Conservation (phyloP, 2,797 vertebrate species). For the Leptatherina wallacei region DNA sequence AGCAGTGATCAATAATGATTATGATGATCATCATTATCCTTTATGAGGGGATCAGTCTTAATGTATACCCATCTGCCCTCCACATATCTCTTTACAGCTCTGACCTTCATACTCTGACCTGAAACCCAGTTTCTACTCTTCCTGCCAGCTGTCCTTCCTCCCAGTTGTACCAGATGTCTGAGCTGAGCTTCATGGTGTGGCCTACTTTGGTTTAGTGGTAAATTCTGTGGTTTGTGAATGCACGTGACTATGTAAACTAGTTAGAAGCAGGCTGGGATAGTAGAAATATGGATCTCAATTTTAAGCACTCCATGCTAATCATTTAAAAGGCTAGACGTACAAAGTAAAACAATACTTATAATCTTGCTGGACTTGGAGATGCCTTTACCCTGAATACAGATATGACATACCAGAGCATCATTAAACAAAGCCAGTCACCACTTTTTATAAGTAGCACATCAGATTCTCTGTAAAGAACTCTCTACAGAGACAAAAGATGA, state of each 20-base stretch:
- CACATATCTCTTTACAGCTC: slow-evolving; percentile 7
- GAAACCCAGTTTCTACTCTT: slow-evolving; percentile 49
- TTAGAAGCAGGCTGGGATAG: not conserved
- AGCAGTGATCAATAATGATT: not conserved
- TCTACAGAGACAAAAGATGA: not conserved
- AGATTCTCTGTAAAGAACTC: not conserved
- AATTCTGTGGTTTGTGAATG: not conserved
- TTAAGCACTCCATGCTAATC: not conserved
- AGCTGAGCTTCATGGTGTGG: slow-evolving; percentile 29
- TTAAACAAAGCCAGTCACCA: slow-evolving; percentile 2
- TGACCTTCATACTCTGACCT: slow-evolving; percentile 24
- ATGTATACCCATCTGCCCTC: slow-evolving; percentile 25
- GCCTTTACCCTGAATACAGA: not conserved
- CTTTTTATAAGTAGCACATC: not conserved
- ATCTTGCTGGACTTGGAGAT: not conserved
- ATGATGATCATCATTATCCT: slow-evolving; percentile 7
- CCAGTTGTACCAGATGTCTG: slow-evolving; percentile 54
- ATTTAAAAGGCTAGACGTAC: not conserved
- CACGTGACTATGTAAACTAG: not conserved
- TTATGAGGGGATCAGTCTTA: slow-evolving; percentile 15
- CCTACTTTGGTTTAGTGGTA: slow-evolving; percentile 47
- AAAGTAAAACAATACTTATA: not conserved
- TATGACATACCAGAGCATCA: not conserved
- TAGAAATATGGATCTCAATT: not conserved
- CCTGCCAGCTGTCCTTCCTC: slow-evolving; percentile 41